A percentile compares a stretch with the other conserved stretches of the same genome.
Evolutionary conservation across 1,140 invertebrate genomes (phyloP).

Genomic region (Cotesia typhae): DNA sequence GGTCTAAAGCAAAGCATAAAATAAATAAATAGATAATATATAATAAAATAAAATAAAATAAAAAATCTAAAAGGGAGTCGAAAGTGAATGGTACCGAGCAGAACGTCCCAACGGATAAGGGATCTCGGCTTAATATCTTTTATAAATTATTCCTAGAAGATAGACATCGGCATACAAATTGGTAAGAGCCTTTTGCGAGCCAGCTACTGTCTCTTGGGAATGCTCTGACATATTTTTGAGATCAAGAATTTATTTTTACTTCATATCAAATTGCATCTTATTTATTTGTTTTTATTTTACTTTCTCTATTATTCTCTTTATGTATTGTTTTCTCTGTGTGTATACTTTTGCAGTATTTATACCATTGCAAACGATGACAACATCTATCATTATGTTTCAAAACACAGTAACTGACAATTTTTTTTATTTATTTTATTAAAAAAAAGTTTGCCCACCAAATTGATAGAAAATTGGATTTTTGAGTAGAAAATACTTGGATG

Average conservation of each 20-base stretch:
- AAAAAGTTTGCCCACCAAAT: no score
- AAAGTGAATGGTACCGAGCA: conserved; percentile 26
- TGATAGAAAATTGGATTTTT: no score
- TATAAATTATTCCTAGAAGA: conserved; percentile 54
- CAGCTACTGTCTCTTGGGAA: conserved; percentile 33
- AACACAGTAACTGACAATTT: no score
- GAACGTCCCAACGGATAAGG: conserved; percentile 44
- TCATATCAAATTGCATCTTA: neutral
- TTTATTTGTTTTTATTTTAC: neutral
- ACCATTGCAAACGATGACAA: no score
- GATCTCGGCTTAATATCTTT: conserved; percentile 53
- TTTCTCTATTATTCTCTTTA: no score
- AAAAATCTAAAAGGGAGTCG: conserved; percentile 7
- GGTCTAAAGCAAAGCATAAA: conserved; percentile 3
- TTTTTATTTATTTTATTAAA: no score
- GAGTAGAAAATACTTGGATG: no score
- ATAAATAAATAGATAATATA: neutral
- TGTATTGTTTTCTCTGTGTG: no score
- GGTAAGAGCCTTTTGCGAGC: conserved; percentile 35
- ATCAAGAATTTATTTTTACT: conserved; percentile 10
- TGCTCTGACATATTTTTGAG: conserved; percentile 26
- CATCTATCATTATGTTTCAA: no score
- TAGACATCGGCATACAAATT: conserved; percentile 57
- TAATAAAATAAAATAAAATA: conserved; percentile 15
- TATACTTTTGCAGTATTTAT: no score